These are phyloP conservation scores for Turnix velox DNA, from an alignment of 2,113 vertebrate species.

Conservation along the genomic window DNA sequence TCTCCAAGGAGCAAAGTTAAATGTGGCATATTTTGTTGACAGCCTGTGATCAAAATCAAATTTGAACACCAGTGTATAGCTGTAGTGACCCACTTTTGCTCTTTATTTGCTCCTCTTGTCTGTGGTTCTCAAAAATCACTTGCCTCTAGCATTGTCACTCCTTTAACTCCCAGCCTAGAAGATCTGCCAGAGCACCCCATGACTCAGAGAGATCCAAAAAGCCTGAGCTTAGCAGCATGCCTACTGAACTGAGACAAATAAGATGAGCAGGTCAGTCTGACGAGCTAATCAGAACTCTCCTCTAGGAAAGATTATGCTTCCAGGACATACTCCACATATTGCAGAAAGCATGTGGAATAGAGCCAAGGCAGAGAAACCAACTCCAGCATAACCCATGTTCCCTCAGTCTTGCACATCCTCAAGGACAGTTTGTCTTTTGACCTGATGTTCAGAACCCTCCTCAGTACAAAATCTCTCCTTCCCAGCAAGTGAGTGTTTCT, in stretches of 20 bases:
- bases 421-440: slow-evolving; percentile 60
- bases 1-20: neutral
- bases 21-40: neutral
- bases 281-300: slow-evolving; percentile 73
- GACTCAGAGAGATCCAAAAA: slow-evolving; percentile 66
- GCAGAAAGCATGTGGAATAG: slow-evolving; percentile 62
- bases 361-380: slow-evolving; percentile 62
- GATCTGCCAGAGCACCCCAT: slow-evolving; percentile 66
- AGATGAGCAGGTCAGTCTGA: slow-evolving; percentile 73
- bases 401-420: slow-evolving; percentile 31
- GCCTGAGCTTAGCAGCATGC: slow-evolving; percentile 69
- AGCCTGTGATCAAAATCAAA: slow-evolving; percentile 31
- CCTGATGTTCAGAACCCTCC: neutral
- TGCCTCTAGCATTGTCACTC: slow-evolving; percentile 55
- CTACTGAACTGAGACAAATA: slow-evolving; percentile 72
- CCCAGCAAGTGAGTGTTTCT: neutral
- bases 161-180: slow-evolving; percentile 55
- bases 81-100: slow-evolving; percentile 48
- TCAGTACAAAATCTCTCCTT: slow-evolving; percentile 8
- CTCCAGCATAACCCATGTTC: slow-evolving; percentile 49
- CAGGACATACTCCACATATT: slow-evolving; percentile 69
- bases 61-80: neutral
- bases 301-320: slow-evolving; percentile 69
- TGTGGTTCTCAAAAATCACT: slow-evolving; percentile 39
- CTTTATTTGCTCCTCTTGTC: slow-evolving; percentile 29